A percentile compares a stretch with the other conserved stretches of the same genome.
These are phyloP conservation scores for Aurelia aurita DNA, from an alignment of 30 jellyfish, hydroid and myxozoan species.

Conservation along the genomic window DNA sequence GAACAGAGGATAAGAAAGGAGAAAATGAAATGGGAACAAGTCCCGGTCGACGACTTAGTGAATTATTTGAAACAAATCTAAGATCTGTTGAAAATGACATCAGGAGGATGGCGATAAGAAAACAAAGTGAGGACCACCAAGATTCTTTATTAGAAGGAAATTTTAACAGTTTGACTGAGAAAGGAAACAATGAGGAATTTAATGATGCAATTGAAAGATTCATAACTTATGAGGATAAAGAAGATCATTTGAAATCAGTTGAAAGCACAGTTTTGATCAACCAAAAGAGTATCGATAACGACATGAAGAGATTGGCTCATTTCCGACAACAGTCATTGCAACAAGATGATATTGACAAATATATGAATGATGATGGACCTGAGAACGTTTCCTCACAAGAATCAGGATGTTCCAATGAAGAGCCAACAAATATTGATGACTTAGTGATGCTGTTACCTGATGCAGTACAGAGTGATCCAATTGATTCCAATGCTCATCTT, in stretches of 20 bases:
- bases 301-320: conserved; percentile 59
- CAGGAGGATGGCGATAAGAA: conserved; percentile 35
- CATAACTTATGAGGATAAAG: conserved; percentile 63
- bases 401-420: conserved; percentile 15
- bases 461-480: conserved; percentile 45
- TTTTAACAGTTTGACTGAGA: neutral
- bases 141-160: conserved; percentile 5
- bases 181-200: conserved; percentile 40
- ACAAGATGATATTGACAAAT: conserved; percentile 18
- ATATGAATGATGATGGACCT: neutral
- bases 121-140: conserved; percentile 25
- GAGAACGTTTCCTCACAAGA: neutral
- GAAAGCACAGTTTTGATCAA: conserved; percentile 68
- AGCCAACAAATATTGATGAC: conserved; percentile 6
- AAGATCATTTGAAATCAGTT: conserved; percentile 70
- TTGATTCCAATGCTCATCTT: neutral
- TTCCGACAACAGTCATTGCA: conserved; percentile 69
- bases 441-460: conserved; percentile 36
- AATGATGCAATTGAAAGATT: conserved; percentile 42
- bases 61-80: conserved; percentile 52
- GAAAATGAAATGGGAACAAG: neutral
- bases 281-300: conserved; percentile 60
- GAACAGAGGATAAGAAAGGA: conserved; percentile 9
- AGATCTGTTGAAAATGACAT: conserved; percentile 63
- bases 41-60: conserved; percentile 34